A percentile compares a stretch with the other conserved stretches of the same genome.
These are phyloP conservation scores for Euglossa dilemma DNA, from an alignment of 1,140 invertebrate genomes.

Conservation along the genomic window DNA sequence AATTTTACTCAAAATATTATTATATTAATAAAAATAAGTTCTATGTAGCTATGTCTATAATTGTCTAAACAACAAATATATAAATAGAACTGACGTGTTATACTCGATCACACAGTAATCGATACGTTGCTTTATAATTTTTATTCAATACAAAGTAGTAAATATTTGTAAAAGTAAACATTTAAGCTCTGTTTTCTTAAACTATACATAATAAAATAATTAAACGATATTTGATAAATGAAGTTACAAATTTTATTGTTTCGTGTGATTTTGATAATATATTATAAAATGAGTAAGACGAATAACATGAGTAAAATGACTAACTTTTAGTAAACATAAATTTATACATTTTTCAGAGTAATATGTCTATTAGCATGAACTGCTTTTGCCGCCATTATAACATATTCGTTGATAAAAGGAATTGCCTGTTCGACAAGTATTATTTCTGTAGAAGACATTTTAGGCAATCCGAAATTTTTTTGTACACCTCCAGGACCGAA, in stretches of 20 bases:
- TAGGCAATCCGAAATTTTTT: conserved; percentile 70
- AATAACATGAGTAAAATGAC: not conserved
- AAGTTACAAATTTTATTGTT: not conserved
- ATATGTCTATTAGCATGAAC: conserved; percentile 3
- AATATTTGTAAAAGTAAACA: not conserved
- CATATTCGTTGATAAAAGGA: conserved; percentile 70
- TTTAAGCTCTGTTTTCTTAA: not conserved
- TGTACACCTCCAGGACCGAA: conserved; percentile 71
- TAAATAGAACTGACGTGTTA: conserved; percentile 31
- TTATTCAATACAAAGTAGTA: not conserved
- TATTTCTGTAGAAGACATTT: conserved; percentile 68
- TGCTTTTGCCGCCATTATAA: conserved; percentile 49
- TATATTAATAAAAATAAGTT: not conserved
- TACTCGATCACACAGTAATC: conserved; percentile 8
- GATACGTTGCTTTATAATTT: conserved; percentile 11
- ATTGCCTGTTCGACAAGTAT: conserved; percentile 65
- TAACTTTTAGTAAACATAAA: not conserved
- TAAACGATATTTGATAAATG: not conserved
- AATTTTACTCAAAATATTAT: not conserved
- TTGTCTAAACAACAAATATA: not conserved
- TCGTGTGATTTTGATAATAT: not conserved
- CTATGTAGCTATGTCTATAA: not conserved
- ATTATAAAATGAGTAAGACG: too few species aligned
- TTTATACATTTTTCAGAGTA: not conserved
- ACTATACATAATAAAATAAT: not conserved